Percentiles rank a stretch among this genome's conserved stretches.
These are phyloP conservation scores for Drosophila pegasa DNA, from an alignment of 2,888 invertebrate genomes.

Conservation along the genomic window DNA sequence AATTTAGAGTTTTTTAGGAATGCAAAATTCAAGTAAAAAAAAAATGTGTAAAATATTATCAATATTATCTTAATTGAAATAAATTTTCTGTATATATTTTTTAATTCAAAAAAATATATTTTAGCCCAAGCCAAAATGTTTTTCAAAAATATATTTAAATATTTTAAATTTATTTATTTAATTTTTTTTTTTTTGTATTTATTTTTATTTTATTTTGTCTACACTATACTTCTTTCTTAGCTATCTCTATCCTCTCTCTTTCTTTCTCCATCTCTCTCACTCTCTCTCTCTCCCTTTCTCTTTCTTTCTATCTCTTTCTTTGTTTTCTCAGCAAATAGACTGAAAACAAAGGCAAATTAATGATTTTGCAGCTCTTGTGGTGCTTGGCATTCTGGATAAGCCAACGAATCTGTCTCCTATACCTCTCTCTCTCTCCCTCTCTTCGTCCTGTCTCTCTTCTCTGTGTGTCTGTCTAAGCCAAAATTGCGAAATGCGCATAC, in stretches of 20 bases:
- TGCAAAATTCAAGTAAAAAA: too few species aligned
- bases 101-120: too few species aligned
- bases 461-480: conserved; percentile 16
- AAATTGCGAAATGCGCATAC: conserved; percentile 46
- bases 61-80: too few species aligned
- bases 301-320: not conserved
- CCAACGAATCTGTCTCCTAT: not conserved
- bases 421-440: not conserved
- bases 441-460: not conserved
- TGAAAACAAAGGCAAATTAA: conserved; percentile 61
- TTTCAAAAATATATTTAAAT: too few species aligned
- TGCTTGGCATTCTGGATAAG: conserved; percentile 30
- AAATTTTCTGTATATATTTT: too few species aligned
- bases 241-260: not conserved
- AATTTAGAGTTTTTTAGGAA: too few species aligned
- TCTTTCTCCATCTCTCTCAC: not conserved
- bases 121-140: too few species aligned
- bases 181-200: too few species aligned
- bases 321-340: not conserved
- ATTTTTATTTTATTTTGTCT: too few species aligned
- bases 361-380: conserved; percentile 62
- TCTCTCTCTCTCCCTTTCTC: not conserved
- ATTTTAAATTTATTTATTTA: too few species aligned
- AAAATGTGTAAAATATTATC: too few species aligned
- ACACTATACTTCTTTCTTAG: too few species aligned